Base-by-base conservation (phyloP, 2,888 invertebrate species). In the Drosophila quinaria region DNA sequence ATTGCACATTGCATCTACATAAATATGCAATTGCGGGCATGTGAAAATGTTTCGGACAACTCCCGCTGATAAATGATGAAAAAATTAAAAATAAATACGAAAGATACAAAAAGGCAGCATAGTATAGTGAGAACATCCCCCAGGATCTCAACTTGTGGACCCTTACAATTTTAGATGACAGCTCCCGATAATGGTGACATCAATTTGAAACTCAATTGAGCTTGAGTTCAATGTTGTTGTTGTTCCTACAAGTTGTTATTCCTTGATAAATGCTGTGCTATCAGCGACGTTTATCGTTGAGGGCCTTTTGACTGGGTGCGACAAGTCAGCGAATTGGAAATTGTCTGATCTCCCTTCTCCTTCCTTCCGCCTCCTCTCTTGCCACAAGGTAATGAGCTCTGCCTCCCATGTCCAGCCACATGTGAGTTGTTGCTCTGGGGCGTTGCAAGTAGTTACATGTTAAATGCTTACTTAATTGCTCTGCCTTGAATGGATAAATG, bases 151-250 rank as follows among this genome's bases (percentile, higher is more conserved):
- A 13, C 41, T 29, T 29, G n/a, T 29, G n/a, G 51, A 8, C 13
- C 31, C 44, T 13, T 15, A 44, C 72, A 44, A 55, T 59, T 90
- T 87, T 80, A 90, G 92, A 92, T 92, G 86, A 90, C 86, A 90
- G 81, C 87, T 87, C 78, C 82, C 74, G 92, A 92, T 92, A 92
- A 91, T 80, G 86, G 85, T 90, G 90, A 91, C 92, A 91, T 91
- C 90, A 91, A 92, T 92, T 92, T 91, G 87, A 89, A 91, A 91
- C 91, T 88, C 91, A 91, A 92, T 92, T 92, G 91, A 89, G 90
- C 90, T 82, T 86, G 80, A 41, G 37, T 37, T 52, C 49, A 39
- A 54, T 64, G 42, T 54, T 64, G 44, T 22, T 74, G 64, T 56
- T 69, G 50, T 67, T 74, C 47, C 58, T 70, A 68, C 71, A 74